Evolutionary conservation across 2,113 vertebrate species (phyloP).

Genomic region (Loxodonta africana): DNA sequence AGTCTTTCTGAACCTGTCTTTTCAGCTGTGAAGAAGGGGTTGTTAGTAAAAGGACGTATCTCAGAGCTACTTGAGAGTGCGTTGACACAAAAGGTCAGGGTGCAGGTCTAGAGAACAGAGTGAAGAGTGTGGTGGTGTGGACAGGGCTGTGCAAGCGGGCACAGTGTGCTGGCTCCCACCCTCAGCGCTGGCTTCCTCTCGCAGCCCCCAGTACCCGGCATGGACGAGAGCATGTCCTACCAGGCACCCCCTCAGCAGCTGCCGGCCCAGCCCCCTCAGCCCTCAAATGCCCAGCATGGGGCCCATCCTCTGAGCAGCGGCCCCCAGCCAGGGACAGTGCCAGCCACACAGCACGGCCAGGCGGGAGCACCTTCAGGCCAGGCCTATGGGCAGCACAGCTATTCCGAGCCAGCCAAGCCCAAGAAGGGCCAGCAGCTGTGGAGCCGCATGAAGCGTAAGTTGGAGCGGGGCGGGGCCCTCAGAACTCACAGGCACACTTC

Average conservation of each 20-base stretch:
- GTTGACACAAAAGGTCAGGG: accelerated
- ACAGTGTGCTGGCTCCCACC: accelerated
- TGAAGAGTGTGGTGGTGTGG: accelerated
- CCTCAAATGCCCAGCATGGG: conserved; percentile 80
- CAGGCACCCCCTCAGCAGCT: conserved; percentile 81
- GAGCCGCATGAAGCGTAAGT: conserved; percentile 92
- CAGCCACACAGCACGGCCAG: conserved; percentile 85
- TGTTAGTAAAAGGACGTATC: too few relatives aligned
- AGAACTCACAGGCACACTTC: too few relatives aligned
- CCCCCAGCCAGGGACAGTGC: conserved; percentile 80
- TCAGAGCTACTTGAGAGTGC: not conserved
- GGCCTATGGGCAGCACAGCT: conserved; percentile 88
- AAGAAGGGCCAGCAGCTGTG: conserved; percentile 93
- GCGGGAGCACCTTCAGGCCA: conserved; percentile 86
- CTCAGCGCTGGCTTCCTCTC: not conserved
- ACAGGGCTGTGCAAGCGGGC: not conserved
- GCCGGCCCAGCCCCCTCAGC: conserved; percentile 76
- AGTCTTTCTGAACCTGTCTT: not conserved
- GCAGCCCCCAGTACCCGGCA: conserved; percentile 87
- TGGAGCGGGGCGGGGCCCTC: not conserved
- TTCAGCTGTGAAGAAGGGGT: not conserved
- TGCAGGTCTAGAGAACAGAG: not conserved
- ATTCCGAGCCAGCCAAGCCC: conserved; percentile 83
- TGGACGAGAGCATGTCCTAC: conserved; percentile 86
- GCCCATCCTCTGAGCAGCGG: conserved; percentile 70